These are phyloP conservation scores for Caenorhabditis angaria DNA, from an alignment of 2,888 invertebrate genomes.

Conservation along the genomic window DNA sequence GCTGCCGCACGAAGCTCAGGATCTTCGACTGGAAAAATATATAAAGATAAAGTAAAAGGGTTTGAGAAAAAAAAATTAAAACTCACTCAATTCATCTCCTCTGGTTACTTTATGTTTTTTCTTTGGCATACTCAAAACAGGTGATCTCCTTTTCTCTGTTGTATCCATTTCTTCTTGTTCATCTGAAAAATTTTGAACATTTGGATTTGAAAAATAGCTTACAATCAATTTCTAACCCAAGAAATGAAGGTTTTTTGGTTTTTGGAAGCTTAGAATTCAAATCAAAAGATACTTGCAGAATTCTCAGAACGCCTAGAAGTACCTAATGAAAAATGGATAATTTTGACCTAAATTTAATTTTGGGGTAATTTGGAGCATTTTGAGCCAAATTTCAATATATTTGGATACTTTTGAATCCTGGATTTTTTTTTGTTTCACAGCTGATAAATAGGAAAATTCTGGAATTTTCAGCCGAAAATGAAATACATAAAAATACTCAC, in stretches of 20 bases:
- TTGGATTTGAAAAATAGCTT: background rate
- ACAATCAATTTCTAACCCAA: background rate
- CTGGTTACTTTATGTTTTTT: slow-evolving; percentile 25
- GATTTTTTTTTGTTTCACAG: no score
- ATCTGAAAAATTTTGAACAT: background rate
- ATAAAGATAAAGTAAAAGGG: slow-evolving; percentile 4
- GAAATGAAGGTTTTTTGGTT: background rate
- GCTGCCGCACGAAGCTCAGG: slow-evolving; percentile 14
- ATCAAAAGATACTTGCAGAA: no score
- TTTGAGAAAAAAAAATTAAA: background rate
- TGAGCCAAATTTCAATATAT: no score
- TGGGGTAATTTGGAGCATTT: no score
- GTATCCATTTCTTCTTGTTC: background rate
- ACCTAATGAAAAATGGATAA: no score
- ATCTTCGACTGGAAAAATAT: slow-evolving; percentile 15
- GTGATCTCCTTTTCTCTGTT: background rate
- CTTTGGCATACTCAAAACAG: slow-evolving; percentile 6
- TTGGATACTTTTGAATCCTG: no score
- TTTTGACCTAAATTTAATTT: no score
- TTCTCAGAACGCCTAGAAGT: no score
- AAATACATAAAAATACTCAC: no score
- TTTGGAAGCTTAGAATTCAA: no score
- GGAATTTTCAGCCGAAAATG: no score
- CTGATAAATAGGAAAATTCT: no score
- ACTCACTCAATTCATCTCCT: slow-evolving; percentile 19